Base-by-base conservation (phyloP, 2,113 vertebrate genomes). In the Silurus glanis region DNA sequence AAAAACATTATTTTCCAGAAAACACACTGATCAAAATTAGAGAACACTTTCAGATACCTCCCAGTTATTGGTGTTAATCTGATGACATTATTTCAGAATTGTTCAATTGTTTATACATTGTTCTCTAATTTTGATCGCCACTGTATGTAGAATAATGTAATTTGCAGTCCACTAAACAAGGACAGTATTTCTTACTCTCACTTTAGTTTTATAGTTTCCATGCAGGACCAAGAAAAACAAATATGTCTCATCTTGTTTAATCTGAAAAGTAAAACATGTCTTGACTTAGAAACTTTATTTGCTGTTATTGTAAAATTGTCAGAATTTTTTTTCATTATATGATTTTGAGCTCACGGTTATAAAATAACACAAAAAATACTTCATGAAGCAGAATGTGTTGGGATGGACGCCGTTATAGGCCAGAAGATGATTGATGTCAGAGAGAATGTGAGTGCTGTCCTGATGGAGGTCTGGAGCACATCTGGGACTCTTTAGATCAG, bases 401-500 rank as follows among this genome's bases (percentile, higher is more conserved):
- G 21, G 47, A 53, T 53, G 23, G 49, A n/a, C 14, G 37, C 49
- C 49, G 14, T 75, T 74, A 51, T 23, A 49, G 14, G 17, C 69
- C 19, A 0, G 9, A 74, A 74, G 71, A 47, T 19, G 67, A 71
- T 74, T 51, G 49, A 53, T 53, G 53, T 28, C 71, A 92, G 87
- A 86, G 76, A 75, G 19, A 37, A 55, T 45, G 75, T 61, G 53
- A 78, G 55, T 66, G 83, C 19, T 78, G 87, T 89, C 69, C 49
- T 4, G 47, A 85, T 2, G 80, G 78, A 80, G 80, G 58, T 89
- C 76, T 84, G 87, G 53, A 75, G 80, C 80, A 90, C 93, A 93
- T 88, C 91, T 93, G 92, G 49, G 83, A 90, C 82, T 83, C 72
- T 92, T 93, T 92, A 91, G 78, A 88, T 53, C 80, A 82, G 64